Evolutionary conservation across 2,113 vertebrate genomes (phyloP), one percentile per base, ranked within the genome.

Genomic region (Poeciliopsis retropinna): DNA sequence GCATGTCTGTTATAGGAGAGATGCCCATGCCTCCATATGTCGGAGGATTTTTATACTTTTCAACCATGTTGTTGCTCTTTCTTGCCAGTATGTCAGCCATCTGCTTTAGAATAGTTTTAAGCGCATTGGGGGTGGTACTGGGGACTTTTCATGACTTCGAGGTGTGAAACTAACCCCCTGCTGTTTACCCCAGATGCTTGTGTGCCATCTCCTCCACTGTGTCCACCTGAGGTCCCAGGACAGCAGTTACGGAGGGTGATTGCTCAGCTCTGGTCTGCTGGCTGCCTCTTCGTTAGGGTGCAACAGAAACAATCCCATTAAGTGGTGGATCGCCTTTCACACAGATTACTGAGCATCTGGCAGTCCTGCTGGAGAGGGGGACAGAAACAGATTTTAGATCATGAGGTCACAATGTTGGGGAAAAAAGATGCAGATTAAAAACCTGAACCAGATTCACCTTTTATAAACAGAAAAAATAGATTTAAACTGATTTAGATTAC

Each of bases 301-400:
- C 85, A 92, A 93, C 91, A 94, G 92, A 93, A 92, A 94, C 92
- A 93, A 93, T 94, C 90, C 90, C 88, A 90, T 91, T 92, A 92
- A 93, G 91, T 92, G 92, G 87, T 80, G 82, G 89, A 93, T 92
- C 91, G 85, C 90, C 93, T 94, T 93, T 93, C 92, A 94, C 91
- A 90, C 89, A 93, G 93, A 93, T 93, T 91, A 93, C 92, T 85
- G 85, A 93, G 90, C 93, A 94, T 94, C 93, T 94, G 93, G 88
- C 89, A 89, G 81, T 91, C 80, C 89, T 86, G 80, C 82, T 87
- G 80, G 87, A 80, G 83, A 85, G 87, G 83, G 77, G 85, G 80
- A 82, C 65, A 75, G 81, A 87, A 85, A 74, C 90, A 87, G 39
- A 41, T 41, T 41, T 41, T 41, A 41, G 39, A 41, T 41, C 14